Evolutionary conservation across 2,797 vertebrate species (phyloP).

Genomic region (Eutrigla gurnardus): DNA sequence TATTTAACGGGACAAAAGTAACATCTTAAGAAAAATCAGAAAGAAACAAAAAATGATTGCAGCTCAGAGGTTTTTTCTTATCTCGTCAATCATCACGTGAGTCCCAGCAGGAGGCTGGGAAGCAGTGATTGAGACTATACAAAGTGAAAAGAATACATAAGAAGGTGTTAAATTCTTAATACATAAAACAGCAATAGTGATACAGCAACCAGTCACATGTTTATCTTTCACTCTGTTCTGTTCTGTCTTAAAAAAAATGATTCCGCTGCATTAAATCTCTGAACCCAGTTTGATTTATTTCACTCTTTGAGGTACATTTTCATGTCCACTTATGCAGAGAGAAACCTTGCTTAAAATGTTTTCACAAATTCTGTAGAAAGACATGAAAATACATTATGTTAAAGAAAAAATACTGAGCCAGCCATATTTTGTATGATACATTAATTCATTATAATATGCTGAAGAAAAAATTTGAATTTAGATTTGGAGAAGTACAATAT

Average conservation of each 20-base stretch:
- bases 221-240: too few relatives aligned
- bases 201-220: too few relatives aligned
- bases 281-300: conserved; percentile 31
- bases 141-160: background rate
- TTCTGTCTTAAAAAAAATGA: background rate
- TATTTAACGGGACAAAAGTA: background rate
- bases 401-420: background rate
- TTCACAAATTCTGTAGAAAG: conserved; percentile 9
- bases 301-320: conserved; percentile 15
- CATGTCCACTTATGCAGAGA: background rate
- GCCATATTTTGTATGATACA: background rate
- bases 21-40: background rate
- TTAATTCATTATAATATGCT: background rate
- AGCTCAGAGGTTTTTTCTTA: accelerated
- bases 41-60: background rate
- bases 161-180: too few relatives aligned
- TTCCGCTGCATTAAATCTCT: conserved; percentile 29
- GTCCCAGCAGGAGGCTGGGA: background rate
- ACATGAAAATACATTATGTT: background rate
- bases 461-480: background rate
- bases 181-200: too few relatives aligned
- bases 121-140: background rate
- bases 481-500: background rate
- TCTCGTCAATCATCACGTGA: background rate
- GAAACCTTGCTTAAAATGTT: background rate